phyloP scores from a whole-genome alignment of 2,113 vertebrate genomes.

The Corvus moneduloides region DNA sequence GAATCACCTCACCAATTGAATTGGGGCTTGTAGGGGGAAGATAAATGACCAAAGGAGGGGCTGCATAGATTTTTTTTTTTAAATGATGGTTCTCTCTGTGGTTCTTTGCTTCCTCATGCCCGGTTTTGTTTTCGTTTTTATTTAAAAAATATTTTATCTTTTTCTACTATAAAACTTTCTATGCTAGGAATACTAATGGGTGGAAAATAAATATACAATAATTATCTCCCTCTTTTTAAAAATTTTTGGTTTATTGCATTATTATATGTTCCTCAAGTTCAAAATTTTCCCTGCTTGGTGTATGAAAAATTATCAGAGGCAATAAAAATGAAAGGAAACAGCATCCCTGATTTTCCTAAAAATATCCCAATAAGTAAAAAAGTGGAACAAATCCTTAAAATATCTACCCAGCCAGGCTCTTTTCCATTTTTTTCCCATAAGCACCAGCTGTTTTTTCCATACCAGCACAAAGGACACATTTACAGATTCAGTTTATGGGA shows the following conservation, averaged over 20 bases:
- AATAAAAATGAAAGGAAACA: background rate
- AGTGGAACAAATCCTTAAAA: background rate
- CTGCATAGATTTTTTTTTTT: background rate
- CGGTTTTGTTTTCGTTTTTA: background rate
- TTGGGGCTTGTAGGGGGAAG: background rate
- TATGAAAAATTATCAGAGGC: background rate
- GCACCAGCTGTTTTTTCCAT: background rate
- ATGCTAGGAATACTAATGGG: background rate
- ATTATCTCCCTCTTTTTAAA: background rate
- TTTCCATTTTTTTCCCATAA: background rate
- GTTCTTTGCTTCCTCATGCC: background rate
- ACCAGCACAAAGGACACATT: background rate
- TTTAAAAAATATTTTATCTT: background rate
- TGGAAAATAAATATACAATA: background rate
- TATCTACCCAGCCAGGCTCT: background rate
- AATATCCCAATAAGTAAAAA: constrained; percentile 1
- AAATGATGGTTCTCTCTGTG: background rate
- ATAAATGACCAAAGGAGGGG: background rate
- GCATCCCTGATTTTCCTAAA: background rate
- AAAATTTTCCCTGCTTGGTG: background rate
- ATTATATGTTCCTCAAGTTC: background rate
- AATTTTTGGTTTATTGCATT: background rate
- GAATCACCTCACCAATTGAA: background rate
- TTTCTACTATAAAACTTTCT: background rate
- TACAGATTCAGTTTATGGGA: background rate